Evolutionary conservation across 2,888 invertebrate species (phyloP), one percentile per base, ranked within the genome.

Genomic region (Agrotis ipsilon): DNA sequence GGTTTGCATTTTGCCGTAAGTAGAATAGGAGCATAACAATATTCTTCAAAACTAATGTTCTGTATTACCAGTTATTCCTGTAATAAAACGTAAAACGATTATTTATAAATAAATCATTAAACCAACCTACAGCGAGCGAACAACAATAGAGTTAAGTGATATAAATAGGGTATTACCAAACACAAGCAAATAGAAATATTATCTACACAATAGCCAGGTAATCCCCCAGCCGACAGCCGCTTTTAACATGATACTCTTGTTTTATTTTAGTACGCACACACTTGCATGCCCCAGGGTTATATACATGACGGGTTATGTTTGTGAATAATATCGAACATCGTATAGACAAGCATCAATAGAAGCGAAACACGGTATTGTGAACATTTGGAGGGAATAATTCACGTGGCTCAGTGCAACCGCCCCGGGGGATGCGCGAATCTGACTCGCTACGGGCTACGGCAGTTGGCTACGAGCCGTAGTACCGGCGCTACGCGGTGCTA

Each of bases 401-500:
- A 85, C 81, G 83, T 84, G 83, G 84, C 84, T 84, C 85, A 86
- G 86, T 91, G 89, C 88, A 89, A 85, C 83, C 68, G 75, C 78
- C 88, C 85, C 87, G 81, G 90, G 89, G 88, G 90, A 89, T 91
- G 90, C 90, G 92, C 93, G 91, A 88, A 90, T 90, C 88, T 89
- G 71, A 65, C 57, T 61, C 65, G 69, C 81, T 88, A 81, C 87
- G 87, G 83, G 91, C 89, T 92, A 91, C 92, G 92, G 92, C 94
- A 96, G 95, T 96, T 88, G 83, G 90, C 93, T 94, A 94, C 94
- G 93, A 84, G 86, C 79, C 93, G 94, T 93, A 92, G 94, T 87
- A 81, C 86, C 85, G 88, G 78, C 83, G 91, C 92, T 92, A 93
- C 93, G 85, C 69, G 64, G 71, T 57, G 92, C 94, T 92, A 93